Evolutionary conservation across 92 coral and sea anemone species (phyloP), one percentile per base, ranked within the genome.

Genomic region (Epizoanthus illoricatus): DNA sequence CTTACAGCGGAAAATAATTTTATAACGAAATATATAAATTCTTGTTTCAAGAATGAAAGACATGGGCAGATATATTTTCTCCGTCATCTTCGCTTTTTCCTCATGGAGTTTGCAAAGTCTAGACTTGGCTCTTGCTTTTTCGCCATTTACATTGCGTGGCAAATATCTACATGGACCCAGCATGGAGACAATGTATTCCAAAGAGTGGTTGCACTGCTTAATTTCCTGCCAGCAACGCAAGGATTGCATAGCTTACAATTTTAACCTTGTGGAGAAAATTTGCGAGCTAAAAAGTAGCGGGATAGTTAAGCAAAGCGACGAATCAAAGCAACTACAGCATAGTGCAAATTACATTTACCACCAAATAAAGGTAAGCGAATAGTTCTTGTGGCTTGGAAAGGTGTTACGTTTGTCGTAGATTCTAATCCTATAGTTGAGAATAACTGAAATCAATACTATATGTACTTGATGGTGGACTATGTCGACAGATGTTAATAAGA

Each of bases 191-290:
- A 12, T 43, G 10, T 49, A n/a, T 45, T 19, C 69, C 33, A 78
- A 63, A 63, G 82, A 78, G 10, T 78, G 82, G 82, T 70, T 63
- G 0, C 62, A 78, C 17, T 78, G 82, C 24, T 10, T 78, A 4
- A 21, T 78, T 64, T 58, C 71, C 18, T 78, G 82, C 24, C 82
- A 45, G 18, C 60, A 45, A 56, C 61, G 41, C 9, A 24, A 43
- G 17, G 41, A 62, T 78, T 78, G 82, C 60, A 18, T 78, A 4
- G 69, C 82, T 2, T 78, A 78, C 72, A 78, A 78, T 64, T 78
- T 62, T 21, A 63, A 78, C 19, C 57, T 45, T 78, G 61, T 4
- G 2, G 9, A 63, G 61, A 78, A 43, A 49, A 61, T 0, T 28
- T 78, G 82, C 23, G 59, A 63, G 82, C 66, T 78, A 8, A 41